These are phyloP conservation scores for Heliopora coerulea DNA, from an alignment of 92 coral and sea anemone genomes.

Conservation along the genomic window DNA sequence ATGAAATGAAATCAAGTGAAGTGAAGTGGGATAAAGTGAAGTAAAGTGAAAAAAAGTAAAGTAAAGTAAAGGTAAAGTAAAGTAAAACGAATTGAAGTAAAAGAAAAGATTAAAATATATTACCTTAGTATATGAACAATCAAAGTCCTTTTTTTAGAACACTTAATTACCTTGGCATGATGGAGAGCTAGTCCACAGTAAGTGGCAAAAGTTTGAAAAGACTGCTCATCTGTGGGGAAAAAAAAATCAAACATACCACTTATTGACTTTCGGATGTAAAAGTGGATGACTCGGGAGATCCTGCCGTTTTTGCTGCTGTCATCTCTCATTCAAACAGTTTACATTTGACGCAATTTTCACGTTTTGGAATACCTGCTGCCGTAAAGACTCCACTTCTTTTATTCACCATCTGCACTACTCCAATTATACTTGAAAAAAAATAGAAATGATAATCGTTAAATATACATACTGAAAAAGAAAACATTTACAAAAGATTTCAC, in stretches of 20 bases:
- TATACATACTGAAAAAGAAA: too few relatives aligned
- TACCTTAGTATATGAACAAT: not conserved
- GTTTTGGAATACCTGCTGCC: constrained; percentile 71
- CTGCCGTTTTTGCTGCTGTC: too few relatives aligned
- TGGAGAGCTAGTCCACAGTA: constrained; percentile 97
- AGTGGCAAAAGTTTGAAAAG: constrained; percentile 99
- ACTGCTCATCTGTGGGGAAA: constrained; percentile 71
- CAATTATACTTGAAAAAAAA: constrained; percentile 71
- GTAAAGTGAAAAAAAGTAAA: too few relatives aligned
- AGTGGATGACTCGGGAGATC: too few relatives aligned
- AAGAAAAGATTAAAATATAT: too few relatives aligned
- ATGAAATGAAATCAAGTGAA: too few relatives aligned
- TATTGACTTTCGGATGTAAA: too few relatives aligned
- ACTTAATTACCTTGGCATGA: constrained; percentile 90
- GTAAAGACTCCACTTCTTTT: constrained; percentile 95
- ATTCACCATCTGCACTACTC: constrained; percentile 99
- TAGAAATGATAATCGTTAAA: not conserved
- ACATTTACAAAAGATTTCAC: too few relatives aligned
- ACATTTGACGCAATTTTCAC: not conserved
- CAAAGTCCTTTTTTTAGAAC: too few relatives aligned
- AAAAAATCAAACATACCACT: not conserved
- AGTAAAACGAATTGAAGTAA: too few relatives aligned
- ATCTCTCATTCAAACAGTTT: not conserved
- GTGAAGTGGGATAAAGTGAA: too few relatives aligned
- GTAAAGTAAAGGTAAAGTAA: too few relatives aligned